Evolutionary conservation across 2,797 vertebrate species (phyloP), one percentile per base, ranked within the genome.

Genomic region (Cynodonichthys magdalenae): DNA sequence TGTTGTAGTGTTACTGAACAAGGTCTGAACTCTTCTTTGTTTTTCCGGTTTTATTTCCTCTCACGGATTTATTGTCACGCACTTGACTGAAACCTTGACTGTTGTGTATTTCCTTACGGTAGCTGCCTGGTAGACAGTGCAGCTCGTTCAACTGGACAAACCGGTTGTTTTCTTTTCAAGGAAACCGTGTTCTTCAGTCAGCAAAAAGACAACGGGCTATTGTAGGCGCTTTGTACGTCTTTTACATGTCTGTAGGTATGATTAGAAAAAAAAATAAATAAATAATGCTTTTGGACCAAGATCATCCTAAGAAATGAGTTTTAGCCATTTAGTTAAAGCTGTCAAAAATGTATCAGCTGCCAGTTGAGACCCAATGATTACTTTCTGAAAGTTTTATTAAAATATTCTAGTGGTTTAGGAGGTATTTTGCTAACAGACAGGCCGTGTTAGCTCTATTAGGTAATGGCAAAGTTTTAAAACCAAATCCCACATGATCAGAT

Each of bases 1-100:
- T 0, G 47, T 92, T 15, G 75, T 96, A 27, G 77, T 70, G 28
- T 54, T 97, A 19, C 86, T 95, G 56, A 92, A 58, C 56, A 96
- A 97, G 95, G 96, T 96, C 64, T 19, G 90, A 62, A 3, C 5
- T 18, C n/a, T 18, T 24, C 24, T 24, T 24, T 24, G 24, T 24
- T 24, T 34, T 42, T 18, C 31, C 24, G 14, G 27, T 10, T 10
- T 8, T 6, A 53, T 57, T 42, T 18, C 4, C 15, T 18, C 18
- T 3, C 19, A 24, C 45, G 19, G 59, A 15, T 50, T 73, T 48
- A 71, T 6, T 12, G 11, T 39, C 36, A 31, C 31, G 7, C 31
- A 14, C 12, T 31, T 4, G 15, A 20, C 24, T 15, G 50, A 10
- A 48, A 46, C 5, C 15, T 44, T 17, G 17, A 18, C 44, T 20